These are phyloP conservation scores for Syngnathus scovelli DNA, from an alignment of 2,113 vertebrate genomes.

Conservation along the genomic window DNA sequence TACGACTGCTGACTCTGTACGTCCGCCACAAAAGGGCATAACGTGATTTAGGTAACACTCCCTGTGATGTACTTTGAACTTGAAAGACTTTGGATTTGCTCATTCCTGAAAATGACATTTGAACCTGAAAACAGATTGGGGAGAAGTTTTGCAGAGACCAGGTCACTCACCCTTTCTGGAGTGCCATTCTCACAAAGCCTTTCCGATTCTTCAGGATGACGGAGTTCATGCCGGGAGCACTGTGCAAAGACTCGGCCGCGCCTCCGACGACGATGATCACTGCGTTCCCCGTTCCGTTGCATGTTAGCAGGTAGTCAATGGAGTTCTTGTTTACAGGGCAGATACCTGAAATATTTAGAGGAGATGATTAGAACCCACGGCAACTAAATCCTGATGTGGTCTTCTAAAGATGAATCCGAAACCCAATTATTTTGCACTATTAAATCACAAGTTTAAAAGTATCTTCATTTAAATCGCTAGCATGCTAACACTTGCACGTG, in stretches of 20 bases:
- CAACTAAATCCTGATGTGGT: not conserved
- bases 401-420: too few relatives aligned
- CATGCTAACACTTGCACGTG: not conserved
- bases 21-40: not conserved
- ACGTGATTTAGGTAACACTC: constrained; percentile 7
- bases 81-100: constrained; percentile 18
- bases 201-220: constrained; percentile 87
- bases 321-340: constrained; percentile 91
- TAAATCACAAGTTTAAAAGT: not conserved
- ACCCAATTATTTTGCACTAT: too few relatives aligned
- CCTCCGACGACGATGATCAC: constrained; percentile 91
- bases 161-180: constrained; percentile 81
- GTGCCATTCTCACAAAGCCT: constrained; percentile 88
- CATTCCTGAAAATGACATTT: constrained; percentile 8
- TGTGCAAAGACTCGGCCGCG: constrained; percentile 89
- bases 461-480: not conserved
- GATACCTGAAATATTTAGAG: constrained; percentile 73
- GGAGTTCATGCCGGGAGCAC: constrained; percentile 78
- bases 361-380: not conserved
- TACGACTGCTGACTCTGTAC: not conserved
- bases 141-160: not conserved
- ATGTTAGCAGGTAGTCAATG: constrained; percentile 89
- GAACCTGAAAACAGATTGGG: constrained; percentile 9
- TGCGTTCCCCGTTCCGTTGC: constrained; percentile 86
- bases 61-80: constrained; percentile 12